Evolutionary conservation across 2,113 vertebrate species (phyloP).

Genomic region (Willisornis vidua): DNA sequence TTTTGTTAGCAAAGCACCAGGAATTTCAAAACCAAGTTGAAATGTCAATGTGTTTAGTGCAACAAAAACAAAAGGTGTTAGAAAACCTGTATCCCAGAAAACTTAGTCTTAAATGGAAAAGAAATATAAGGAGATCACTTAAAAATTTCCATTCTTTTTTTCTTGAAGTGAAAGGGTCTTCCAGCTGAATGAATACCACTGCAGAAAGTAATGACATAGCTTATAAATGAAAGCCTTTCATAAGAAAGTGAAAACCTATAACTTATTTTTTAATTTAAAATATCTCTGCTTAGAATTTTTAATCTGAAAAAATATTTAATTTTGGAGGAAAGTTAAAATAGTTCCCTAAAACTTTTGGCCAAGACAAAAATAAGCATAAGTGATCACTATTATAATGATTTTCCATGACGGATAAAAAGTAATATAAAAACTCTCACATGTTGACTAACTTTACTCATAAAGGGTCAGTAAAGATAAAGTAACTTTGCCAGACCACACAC

Average conservation of each 20-base stretch:
- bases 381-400: background rate
- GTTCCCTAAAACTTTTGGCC: background rate
- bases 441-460: background rate
- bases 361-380: background rate
- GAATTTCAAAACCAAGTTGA: background rate
- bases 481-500: background rate
- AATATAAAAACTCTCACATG: background rate
- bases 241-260: background rate
- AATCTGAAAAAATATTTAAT: background rate
- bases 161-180: background rate
- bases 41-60: background rate
- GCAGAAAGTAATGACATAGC: background rate
- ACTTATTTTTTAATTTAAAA: background rate
- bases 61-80: background rate
- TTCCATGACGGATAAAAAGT: background rate
- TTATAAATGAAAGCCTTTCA: background rate
- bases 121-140: background rate
- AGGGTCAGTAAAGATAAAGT: background rate
- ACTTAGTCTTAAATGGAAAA: background rate
- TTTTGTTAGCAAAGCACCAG: background rate
- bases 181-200: background rate
- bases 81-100: background rate
- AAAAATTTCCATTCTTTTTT: background rate
- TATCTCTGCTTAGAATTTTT: background rate
- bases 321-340: background rate